Conservation (phyloP, 2,797 vertebrate species). For the Sebastes oblongus region DNA sequence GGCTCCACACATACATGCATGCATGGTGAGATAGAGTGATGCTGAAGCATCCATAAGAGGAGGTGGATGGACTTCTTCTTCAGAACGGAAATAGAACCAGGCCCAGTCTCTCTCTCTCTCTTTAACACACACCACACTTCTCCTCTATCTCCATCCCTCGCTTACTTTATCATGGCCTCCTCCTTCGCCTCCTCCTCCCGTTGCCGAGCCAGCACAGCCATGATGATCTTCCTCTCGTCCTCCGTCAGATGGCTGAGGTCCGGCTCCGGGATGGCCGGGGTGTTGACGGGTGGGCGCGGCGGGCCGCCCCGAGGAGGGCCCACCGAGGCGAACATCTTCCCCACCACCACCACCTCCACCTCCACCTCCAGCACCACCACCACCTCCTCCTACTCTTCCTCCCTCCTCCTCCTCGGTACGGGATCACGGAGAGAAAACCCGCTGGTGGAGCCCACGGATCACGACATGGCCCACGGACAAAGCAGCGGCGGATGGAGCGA, state of each 20-base stretch:
- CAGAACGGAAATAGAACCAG: constrained; percentile 43
- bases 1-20: background rate
- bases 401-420: constrained; percentile 73
- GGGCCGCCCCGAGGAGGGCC: constrained; percentile 89
- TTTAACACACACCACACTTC: constrained; percentile 2
- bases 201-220: constrained; percentile 98
- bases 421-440: constrained; percentile 85
- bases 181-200: constrained; percentile 97
- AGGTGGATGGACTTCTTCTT: constrained; percentile 45
- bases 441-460: constrained; percentile 81
- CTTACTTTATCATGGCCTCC: constrained; percentile 99
- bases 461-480: constrained; percentile 85
- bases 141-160: background rate
- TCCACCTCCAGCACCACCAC: constrained; percentile 11
- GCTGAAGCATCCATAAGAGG: constrained; percentile 28
- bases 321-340: constrained; percentile 94
- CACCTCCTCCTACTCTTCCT: constrained; percentile 70
- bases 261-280: constrained; percentile 94
- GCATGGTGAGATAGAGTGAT: constrained; percentile 12
- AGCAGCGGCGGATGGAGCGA: constrained; percentile 68
- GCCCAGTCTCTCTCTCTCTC: constrained; percentile 9
- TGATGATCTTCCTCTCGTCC: constrained; percentile 96
- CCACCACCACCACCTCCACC: constrained; percentile 61
- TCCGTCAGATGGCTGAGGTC: constrained; percentile 99
- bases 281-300: constrained; percentile 88